Evolutionary conservation across 1,140 invertebrate species (phyloP), one percentile per base, ranked within the genome.

Genomic region (Calephelis nemesis): DNA sequence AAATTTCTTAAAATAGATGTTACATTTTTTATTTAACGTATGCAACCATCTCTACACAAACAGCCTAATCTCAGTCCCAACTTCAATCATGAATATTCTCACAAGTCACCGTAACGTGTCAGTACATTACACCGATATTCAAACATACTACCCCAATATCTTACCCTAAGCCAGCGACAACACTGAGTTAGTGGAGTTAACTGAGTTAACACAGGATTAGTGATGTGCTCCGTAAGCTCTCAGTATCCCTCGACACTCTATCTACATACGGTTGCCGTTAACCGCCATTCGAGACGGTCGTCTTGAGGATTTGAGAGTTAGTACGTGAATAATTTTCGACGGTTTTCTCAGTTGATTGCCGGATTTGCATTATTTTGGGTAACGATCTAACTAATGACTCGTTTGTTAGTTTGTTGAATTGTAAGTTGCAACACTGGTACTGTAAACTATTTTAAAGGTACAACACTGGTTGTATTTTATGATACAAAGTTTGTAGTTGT

Each of bases 201-300:
- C 73, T 9, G 19, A 60, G 54, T 60, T 83, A 75, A 68, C 73
- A 69, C 66, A 13, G 82, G 84, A 85, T 85, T 85, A 84, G 77
- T 78, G 78, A 77, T 75, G 81, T 81, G 84, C 82, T 82, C 81
- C 74, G 76, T 49, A 68, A 64, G 74, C 77, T 82, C 74, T 70
- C 69, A 72, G 60, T 50, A 63, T 75, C 74, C 75, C 77, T 75
- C 72, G 79, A 74, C 74, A 77, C 77, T 70, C 64, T 77, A 88
- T 88, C 86, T 88, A 83, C 85, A 88, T 88, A 81, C 78, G 73
- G 75, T 76, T 71, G 74, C 78, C 76, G 83, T 88, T 88, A 86
- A 79, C 75, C 71, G 84, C 85, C 84, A 86, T 87, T 76, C 76
- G 77, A 82, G 79, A 81, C 77, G 77, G 72, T 69, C 80, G 83